These are phyloP conservation scores for Pelmatolapia mariae DNA, from an alignment of 2,113 vertebrate genomes.

Conservation along the genomic window DNA sequence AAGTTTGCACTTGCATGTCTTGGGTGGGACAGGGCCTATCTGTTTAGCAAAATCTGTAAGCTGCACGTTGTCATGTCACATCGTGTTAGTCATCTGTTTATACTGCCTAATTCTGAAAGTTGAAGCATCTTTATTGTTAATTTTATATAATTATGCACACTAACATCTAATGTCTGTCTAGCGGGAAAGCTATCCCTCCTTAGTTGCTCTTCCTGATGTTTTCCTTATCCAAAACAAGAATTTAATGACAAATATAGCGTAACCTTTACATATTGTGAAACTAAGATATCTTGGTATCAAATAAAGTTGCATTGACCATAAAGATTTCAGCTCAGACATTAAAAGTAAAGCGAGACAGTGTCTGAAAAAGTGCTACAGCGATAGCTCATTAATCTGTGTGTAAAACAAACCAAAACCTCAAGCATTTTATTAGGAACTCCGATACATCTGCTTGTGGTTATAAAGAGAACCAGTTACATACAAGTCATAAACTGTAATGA, in stretches of 20 bases:
- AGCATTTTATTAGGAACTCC: background rate
- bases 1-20: background rate
- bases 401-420: background rate
- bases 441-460: background rate
- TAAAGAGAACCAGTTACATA: fast-evolving
- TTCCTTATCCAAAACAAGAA: background rate
- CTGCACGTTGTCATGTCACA: background rate
- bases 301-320: background rate
- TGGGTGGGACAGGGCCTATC: background rate
- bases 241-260: background rate
- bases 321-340: background rate
- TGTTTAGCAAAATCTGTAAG: background rate
- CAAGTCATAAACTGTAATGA: background rate
- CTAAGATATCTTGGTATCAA: background rate
- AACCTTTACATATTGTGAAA: background rate
- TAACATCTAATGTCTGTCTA: background rate
- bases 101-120: background rate
- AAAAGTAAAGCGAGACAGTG: background rate
- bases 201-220: background rate
- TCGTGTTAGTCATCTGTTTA: fast-evolving
- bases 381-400: background rate
- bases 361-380: background rate
- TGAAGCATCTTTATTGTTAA: background rate
- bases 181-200: background rate
- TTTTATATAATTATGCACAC: background rate